A percentile compares a stretch with the other conserved stretches of the same genome.
phyloP scores from a whole-genome alignment of 2,888 invertebrate genomes.

The Nomada hirtipes region DNA sequence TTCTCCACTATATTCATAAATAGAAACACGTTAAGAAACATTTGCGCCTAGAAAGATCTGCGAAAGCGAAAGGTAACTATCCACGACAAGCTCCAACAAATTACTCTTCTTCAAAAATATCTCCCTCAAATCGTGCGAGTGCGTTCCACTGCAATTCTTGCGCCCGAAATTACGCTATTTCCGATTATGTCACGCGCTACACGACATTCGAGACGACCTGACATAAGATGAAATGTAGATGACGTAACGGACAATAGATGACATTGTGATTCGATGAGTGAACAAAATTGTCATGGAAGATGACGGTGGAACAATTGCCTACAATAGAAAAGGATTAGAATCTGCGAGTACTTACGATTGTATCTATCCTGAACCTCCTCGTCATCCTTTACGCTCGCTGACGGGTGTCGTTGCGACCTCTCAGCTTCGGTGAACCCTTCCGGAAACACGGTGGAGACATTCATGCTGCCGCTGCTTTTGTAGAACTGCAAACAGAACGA shows the following conservation, averaged over 20 bases:
- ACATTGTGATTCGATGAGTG: background rate
- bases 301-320: background rate
- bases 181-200: background rate
- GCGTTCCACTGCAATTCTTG: background rate
- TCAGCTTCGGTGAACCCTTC: slow-evolving; percentile 72
- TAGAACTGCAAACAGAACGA: slow-evolving; percentile 38
- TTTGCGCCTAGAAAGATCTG: too few relatives aligned
- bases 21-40: too few relatives aligned
- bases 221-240: background rate
- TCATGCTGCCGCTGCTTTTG: slow-evolving; percentile 73
- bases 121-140: background rate
- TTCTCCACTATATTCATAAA: too few relatives aligned
- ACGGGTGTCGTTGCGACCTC: slow-evolving; percentile 59
- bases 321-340: slow-evolving; percentile 2
- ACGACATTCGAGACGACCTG: background rate
- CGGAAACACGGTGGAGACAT: slow-evolving; percentile 80
- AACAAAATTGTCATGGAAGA: slow-evolving; percentile 10
- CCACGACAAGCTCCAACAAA: too few relatives aligned
- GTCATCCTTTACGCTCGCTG: slow-evolving; percentile 44
- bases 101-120: background rate
- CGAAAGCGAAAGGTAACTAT: too few relatives aligned
- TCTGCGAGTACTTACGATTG: slow-evolving; percentile 58
- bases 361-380: slow-evolving; percentile 44
- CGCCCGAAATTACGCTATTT: background rate
- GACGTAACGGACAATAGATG: background rate